These are phyloP conservation scores for Thalpophila matura DNA, from an alignment of 2,888 invertebrate genomes.

Conservation along the genomic window DNA sequence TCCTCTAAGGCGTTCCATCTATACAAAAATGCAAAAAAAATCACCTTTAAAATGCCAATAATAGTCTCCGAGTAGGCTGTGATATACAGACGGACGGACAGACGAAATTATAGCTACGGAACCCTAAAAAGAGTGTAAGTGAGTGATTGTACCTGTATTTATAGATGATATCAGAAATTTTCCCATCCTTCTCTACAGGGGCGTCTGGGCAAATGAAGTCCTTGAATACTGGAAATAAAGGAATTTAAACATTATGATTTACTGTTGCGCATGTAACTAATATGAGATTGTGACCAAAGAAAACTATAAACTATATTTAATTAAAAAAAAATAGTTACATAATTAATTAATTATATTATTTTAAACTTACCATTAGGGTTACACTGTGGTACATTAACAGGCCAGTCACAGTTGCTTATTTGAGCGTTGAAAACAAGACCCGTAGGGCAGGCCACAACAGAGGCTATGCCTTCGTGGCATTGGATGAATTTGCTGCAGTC, in stretches of 20 bases:
- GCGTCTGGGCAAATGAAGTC: constrained; percentile 73
- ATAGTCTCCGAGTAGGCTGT: too few relatives aligned
- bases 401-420: constrained; percentile 77
- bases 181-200: constrained; percentile 61
- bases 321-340: not conserved
- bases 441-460: constrained; percentile 75
- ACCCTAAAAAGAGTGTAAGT: too few relatives aligned
- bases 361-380: constrained; percentile 70
- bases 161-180: constrained; percentile 58
- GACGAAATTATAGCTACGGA: too few relatives aligned
- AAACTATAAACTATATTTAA: too few relatives aligned
- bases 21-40: not conserved
- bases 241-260: not conserved
- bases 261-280: too few relatives aligned
- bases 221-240: constrained; percentile 67
- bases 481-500: constrained; percentile 78
- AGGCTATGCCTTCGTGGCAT: constrained; percentile 76
- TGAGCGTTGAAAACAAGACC: constrained; percentile 77
- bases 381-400: constrained; percentile 77
- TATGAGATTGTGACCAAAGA: not conserved
- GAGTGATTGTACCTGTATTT: constrained; percentile 81
- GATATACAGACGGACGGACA: too few relatives aligned
- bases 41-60: not conserved
- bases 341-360: not conserved
- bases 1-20: too few relatives aligned